Percentiles rank a stretch among this genome's conserved stretches.
These are phyloP conservation scores for Anticlea derivata DNA, from an alignment of 2,888 invertebrate genomes.

Conservation along the genomic window DNA sequence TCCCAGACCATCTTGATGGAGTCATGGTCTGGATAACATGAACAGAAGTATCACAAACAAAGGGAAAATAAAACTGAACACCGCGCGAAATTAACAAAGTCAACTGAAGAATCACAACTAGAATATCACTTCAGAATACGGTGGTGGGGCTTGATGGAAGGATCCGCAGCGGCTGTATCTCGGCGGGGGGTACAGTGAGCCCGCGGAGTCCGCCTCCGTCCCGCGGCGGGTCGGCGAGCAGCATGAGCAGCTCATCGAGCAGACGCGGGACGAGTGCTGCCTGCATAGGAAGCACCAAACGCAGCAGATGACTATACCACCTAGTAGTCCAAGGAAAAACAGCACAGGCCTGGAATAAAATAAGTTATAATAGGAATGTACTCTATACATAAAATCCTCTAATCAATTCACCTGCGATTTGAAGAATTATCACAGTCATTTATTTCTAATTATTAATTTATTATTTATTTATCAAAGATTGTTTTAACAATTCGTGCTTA, in stretches of 20 bases:
- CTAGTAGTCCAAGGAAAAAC: constrained; percentile 87
- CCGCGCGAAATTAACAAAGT: constrained; percentile 44
- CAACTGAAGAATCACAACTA: constrained; percentile 41
- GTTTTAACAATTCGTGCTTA: too few species aligned
- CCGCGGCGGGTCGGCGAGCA: constrained; percentile 67
- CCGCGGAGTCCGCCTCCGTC: constrained; percentile 91
- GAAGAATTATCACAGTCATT: too few species aligned
- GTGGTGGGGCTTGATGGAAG: constrained; percentile 92
- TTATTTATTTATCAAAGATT: too few species aligned
- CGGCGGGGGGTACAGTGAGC: constrained; percentile 92
- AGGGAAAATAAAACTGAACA: constrained; percentile 37
- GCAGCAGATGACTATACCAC: constrained; percentile 87
- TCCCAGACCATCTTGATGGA: not conserved
- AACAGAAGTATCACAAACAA: constrained; percentile 5
- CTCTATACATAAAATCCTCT: too few species aligned
- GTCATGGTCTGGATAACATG: not conserved
- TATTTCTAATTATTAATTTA: too few species aligned
- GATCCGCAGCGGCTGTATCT: constrained; percentile 93
- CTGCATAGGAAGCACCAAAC: constrained; percentile 78
- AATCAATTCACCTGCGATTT: too few species aligned
- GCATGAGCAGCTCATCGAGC: constrained; percentile 53
- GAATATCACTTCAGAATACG: constrained; percentile 89
- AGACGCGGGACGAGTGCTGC: constrained; percentile 43
- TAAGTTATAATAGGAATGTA: too few species aligned
- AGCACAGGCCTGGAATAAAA: constrained; percentile 83